Evolutionary conservation across 1,140 invertebrate genomes (phyloP).

Genomic region (Drosophila dunni): DNA sequence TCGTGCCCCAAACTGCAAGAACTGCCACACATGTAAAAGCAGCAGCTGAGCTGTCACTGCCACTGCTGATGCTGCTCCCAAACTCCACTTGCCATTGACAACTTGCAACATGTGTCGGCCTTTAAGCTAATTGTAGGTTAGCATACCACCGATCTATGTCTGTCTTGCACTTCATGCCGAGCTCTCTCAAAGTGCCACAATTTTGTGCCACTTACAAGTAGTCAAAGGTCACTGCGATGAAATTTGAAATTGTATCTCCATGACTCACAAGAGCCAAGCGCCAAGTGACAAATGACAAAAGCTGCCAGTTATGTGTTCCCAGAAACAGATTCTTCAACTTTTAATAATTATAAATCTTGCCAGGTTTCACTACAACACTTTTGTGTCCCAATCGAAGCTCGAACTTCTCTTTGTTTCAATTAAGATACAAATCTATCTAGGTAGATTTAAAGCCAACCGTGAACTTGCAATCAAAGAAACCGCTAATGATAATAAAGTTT

Average conservation of each 20-base stretch:
- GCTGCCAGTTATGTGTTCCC: not conserved
- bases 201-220: conserved; percentile 44
- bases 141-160: conserved; percentile 23
- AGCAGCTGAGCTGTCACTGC: conserved; percentile 7
- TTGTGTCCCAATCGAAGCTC: not conserved
- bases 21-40: conserved; percentile 48
- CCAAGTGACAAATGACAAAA: conserved; percentile 9
- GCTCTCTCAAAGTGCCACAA: conserved; percentile 4
- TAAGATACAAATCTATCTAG: conserved; percentile 1
- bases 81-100: conserved; percentile 5
- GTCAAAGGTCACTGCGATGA: conserved; percentile 60
- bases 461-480: conserved; percentile 48
- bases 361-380: not conserved
- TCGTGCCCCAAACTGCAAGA: conserved; percentile 47
- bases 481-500: conserved; percentile 61
- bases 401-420: no score
- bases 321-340: conserved; percentile 7
- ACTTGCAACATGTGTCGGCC: conserved; percentile 52
- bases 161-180: conserved; percentile 6
- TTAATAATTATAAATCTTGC: conserved; percentile 1
- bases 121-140: conserved; percentile 73
- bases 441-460: conserved; percentile 8
- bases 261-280: not conserved
- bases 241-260: not conserved
- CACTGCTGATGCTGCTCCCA: not conserved